Conservation (phyloP, 2,797 vertebrate species). For the Ctenopoma multispine region DNA sequence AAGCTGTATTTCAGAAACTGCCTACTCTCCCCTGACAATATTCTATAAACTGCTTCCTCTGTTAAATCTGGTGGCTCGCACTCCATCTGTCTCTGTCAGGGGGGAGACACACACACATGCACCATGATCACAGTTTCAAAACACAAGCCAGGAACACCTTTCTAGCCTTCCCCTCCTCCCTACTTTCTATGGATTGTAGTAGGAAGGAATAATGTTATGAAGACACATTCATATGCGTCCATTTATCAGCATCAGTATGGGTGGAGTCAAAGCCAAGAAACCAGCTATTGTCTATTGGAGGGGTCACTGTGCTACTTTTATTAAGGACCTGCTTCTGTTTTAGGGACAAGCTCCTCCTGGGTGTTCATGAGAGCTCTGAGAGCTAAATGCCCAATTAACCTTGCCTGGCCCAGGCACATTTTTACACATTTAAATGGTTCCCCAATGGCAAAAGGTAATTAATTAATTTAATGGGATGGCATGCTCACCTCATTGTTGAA, state of each 20-base stretch:
- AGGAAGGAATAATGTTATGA: constrained; percentile 36
- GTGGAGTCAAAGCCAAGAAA: constrained; percentile 64
- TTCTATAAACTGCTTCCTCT: constrained; percentile 86
- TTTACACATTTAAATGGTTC: constrained; percentile 82
- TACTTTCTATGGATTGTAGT: constrained; percentile 40
- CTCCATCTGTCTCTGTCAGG: constrained; percentile 86
- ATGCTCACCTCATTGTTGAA: constrained; percentile 77
- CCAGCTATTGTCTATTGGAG: constrained; percentile 57
- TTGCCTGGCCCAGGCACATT: constrained; percentile 80
- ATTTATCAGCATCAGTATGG: constrained; percentile 58
- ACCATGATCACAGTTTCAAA: constrained; percentile 62
- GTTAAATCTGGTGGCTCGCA: constrained; percentile 81
- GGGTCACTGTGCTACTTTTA: constrained; percentile 81
- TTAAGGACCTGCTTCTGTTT: constrained; percentile 76
- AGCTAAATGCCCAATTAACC: constrained; percentile 86
- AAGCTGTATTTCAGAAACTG: constrained; percentile 83
- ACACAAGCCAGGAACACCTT: constrained; percentile 57
- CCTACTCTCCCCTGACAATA: constrained; percentile 81
- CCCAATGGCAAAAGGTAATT: constrained; percentile 82
- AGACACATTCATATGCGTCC: constrained; percentile 28
- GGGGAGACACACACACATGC: constrained; percentile 50
- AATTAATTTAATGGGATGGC: constrained; percentile 81
- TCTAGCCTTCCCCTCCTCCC: constrained; percentile 13
- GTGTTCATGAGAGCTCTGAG: constrained; percentile 72
- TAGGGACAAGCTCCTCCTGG: constrained; percentile 78